Evolutionary conservation across 2,113 vertebrate genomes (phyloP), one percentile per base, ranked within the genome.

Genomic region (Halichoeres trimaculatus): DNA sequence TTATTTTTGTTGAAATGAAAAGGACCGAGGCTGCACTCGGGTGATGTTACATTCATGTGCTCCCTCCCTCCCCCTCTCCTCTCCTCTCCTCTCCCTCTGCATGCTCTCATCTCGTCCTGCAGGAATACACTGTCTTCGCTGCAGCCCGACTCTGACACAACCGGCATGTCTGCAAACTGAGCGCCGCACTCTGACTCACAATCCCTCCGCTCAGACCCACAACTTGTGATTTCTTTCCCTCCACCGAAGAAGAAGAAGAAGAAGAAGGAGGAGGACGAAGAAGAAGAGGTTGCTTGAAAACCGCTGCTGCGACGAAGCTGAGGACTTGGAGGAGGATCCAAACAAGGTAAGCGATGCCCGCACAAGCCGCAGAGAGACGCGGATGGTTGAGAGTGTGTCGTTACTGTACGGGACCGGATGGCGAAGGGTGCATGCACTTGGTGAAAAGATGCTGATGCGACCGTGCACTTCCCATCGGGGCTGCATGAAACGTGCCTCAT

Each of bases 81-180:
- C n/a, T 51, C 55, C 64, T 43, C 38, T 68, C 36, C 69, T 38
- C 76, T 71, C 80, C 65, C 83, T 74, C 78, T 72, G 79, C 80
- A 70, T 65, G 74, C 72, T 85, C 87, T 80, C 69, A 70, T 72
- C 86, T 84, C 75, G 76, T 88, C 90, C 89, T 88, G 87, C 88
- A 91, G 85, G 86, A 90, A 80, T 80, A 78, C 47, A 48, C 67
- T 83, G 75, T 88, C 81, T 64, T 81, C 83, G 77, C 88, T 85
- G 89, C 87, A 87, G 81, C 86, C 70, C 12, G 67, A 82, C 76
- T 83, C 76, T 60, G 86, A 87, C 88, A 88, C 78, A 78, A 80
- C 70, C 84, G 88, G 89, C 78, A 89, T 92, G 84, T 79, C 84
- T 81, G 82, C 91, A 74, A 70, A 83, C 78, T 91, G 88, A 88